These are phyloP conservation scores for Cyclura pinguis DNA, from an alignment of 2,797 vertebrate species.

Conservation along the genomic window DNA sequence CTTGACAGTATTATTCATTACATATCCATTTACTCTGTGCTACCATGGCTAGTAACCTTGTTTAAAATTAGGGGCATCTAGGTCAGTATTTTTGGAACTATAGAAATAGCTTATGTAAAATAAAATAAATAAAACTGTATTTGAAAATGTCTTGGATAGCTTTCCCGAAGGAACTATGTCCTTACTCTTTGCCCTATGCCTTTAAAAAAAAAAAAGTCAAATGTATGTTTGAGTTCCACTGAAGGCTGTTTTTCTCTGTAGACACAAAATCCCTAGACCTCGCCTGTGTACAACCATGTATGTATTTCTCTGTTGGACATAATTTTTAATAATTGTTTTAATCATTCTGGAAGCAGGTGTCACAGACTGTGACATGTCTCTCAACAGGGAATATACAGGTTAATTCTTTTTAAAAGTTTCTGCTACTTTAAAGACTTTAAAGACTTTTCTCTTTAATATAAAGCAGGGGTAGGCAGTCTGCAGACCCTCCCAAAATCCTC, in stretches of 20 bases:
- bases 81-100: slow-evolving; percentile 43
- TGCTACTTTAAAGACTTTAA: neutral
- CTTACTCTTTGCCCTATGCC: slow-evolving; percentile 27
- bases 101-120: slow-evolving; percentile 52
- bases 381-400: neutral
- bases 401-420: neutral
- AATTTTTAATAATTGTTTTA: neutral
- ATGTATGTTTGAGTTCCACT: neutral
- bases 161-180: slow-evolving; percentile 32
- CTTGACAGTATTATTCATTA: slow-evolving; percentile 56
- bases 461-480: neutral
- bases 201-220: neutral
- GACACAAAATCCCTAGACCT: neutral
- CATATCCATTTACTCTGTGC: slow-evolving; percentile 14
- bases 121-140: slow-evolving; percentile 50
- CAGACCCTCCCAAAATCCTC: too few relatives aligned
- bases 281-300: neutral
- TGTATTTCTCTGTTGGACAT: neutral
- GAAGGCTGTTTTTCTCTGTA: neutral
- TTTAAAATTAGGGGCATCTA: slow-evolving; percentile 51
- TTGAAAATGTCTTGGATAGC: slow-evolving; percentile 47
- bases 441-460: neutral
- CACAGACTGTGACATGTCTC: neutral
- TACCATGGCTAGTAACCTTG: slow-evolving; percentile 31
- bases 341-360: neutral